A percentile compares a stretch with the other conserved stretches of the same genome.
Evolutionary conservation across 2,888 invertebrate species (phyloP).

Genomic region (Drosophila atripex): DNA sequence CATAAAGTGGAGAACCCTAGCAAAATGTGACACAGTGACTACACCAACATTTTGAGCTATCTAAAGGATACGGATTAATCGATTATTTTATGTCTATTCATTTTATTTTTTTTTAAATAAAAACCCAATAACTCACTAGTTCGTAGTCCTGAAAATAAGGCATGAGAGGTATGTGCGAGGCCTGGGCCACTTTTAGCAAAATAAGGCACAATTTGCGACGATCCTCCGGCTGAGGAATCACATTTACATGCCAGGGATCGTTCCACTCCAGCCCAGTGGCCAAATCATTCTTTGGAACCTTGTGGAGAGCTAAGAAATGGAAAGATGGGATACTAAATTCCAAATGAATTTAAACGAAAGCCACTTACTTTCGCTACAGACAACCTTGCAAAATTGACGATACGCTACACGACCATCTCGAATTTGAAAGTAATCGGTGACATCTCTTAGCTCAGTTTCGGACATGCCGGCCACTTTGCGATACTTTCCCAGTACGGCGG

Average conservation of each 20-base stretch:
- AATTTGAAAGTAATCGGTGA: conserved; percentile 91
- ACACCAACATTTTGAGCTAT: conserved; percentile 90
- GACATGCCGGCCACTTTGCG: conserved; percentile 88
- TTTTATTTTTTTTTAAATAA: too few relatives aligned
- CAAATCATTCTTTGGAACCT: conserved; percentile 76
- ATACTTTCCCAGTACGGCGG: conserved; percentile 88
- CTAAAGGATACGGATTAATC: conserved; percentile 82
- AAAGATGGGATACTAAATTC: not conserved
- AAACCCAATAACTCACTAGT: too few relatives aligned
- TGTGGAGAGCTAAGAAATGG: conserved; percentile 56
- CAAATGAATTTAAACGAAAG: not conserved
- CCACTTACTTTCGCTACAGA: conserved; percentile 84
- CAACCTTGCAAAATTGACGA: conserved; percentile 89
- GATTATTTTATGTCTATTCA: too few relatives aligned
- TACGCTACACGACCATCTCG: conserved; percentile 91
- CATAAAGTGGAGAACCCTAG: conserved; percentile 89
- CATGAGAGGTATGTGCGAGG: conserved; percentile 87
- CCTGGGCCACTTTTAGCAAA: conserved; percentile 89
- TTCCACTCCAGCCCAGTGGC: conserved; percentile 87
- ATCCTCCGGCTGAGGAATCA: conserved; percentile 87
- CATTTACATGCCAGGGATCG: conserved; percentile 88
- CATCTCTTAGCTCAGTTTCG: conserved; percentile 89
- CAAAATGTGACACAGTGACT: conserved; percentile 91
- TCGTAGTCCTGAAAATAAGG: conserved; percentile 86
- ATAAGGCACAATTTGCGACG: conserved; percentile 88